Percentiles rank a stretch among this genome's conserved stretches.
phyloP scores from a whole-genome alignment of 2,888 invertebrate genomes.

The Tanytarsus gracilentus region DNA sequence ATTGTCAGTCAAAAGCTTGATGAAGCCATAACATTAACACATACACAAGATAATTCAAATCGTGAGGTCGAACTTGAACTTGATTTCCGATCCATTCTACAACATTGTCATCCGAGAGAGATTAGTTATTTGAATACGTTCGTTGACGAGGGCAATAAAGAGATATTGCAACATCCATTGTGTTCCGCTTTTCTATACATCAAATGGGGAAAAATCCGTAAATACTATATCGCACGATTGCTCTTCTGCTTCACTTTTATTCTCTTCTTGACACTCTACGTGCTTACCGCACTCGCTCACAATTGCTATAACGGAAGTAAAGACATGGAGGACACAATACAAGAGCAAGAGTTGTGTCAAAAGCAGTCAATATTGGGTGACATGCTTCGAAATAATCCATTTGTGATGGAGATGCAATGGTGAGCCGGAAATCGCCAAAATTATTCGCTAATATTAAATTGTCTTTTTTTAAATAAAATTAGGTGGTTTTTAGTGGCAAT shows the following conservation, averaged over 20 bases:
- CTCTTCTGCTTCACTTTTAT: constrained; percentile 72
- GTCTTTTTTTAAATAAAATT: neutral
- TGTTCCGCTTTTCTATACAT: constrained; percentile 80
- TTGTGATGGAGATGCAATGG: constrained; percentile 74
- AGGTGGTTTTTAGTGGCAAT: constrained; percentile 64
- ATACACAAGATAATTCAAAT: constrained; percentile 65
- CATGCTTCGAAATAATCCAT: constrained; percentile 63
- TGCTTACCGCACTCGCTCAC: constrained; percentile 71
- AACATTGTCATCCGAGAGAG: constrained; percentile 75
- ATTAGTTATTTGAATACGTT: constrained; percentile 79
- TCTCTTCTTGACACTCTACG: constrained; percentile 69
- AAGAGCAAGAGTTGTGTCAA: constrained; percentile 65
- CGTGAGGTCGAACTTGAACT: constrained; percentile 73
- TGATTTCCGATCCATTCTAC: constrained; percentile 72
- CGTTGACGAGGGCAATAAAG: constrained; percentile 81
- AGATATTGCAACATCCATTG: constrained; percentile 74
- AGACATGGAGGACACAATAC: constrained; percentile 62
- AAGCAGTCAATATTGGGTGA: constrained; percentile 70
- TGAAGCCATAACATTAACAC: constrained; percentile 67
- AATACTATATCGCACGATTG: constrained; percentile 73
- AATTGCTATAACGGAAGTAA: constrained; percentile 76
- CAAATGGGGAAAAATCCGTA: constrained; percentile 84
- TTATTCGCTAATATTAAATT: neutral
- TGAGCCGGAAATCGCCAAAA: neutral
- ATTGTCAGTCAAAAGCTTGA: constrained; percentile 76